Evolutionary conservation across 2,888 invertebrate species (phyloP).

Genomic region (Eristalinus aeneus): DNA sequence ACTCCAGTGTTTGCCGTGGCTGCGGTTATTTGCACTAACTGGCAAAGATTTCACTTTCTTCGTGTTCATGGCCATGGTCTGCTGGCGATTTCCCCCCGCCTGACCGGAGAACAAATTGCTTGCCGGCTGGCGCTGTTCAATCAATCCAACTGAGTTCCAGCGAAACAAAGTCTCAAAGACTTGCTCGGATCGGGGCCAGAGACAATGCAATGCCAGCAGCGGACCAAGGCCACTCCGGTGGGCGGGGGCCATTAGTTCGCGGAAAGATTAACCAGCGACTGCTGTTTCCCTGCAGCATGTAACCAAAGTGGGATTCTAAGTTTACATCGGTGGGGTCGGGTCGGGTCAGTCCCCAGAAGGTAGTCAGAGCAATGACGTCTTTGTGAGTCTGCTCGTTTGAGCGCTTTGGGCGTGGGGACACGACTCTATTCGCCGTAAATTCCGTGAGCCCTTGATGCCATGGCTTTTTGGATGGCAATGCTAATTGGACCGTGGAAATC

Average conservation of each 20-base stretch:
- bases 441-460: constrained; percentile 16
- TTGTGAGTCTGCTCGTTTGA: constrained; percentile 14
- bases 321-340: constrained; percentile 4
- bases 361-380: constrained; percentile 29
- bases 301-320: constrained; percentile 36
- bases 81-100: constrained; percentile 34
- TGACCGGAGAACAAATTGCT: constrained; percentile 25
- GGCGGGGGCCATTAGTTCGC: constrained; percentile 5
- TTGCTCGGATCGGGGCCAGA: neutral
- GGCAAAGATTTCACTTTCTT: constrained; percentile 54
- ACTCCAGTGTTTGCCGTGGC: constrained; percentile 4
- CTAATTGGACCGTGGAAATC: constrained; percentile 54
- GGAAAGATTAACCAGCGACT: constrained; percentile 34
- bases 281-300: constrained; percentile 42
- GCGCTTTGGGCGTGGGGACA: neutral
- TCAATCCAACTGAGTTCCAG: constrained; percentile 53
- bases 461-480: constrained; percentile 13
- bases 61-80: constrained; percentile 57
- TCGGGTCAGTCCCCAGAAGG: constrained; percentile 43
- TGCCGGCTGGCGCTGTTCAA: constrained; percentile 54
- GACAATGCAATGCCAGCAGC: constrained; percentile 14
- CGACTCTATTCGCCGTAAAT: neutral
- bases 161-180: neutral
- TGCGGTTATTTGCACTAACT: constrained; percentile 33
- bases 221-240: neutral